Evolutionary conservation across 2,888 invertebrate genomes (phyloP), one percentile per base, ranked within the genome.

Genomic region (Blomia tropicalis): DNA sequence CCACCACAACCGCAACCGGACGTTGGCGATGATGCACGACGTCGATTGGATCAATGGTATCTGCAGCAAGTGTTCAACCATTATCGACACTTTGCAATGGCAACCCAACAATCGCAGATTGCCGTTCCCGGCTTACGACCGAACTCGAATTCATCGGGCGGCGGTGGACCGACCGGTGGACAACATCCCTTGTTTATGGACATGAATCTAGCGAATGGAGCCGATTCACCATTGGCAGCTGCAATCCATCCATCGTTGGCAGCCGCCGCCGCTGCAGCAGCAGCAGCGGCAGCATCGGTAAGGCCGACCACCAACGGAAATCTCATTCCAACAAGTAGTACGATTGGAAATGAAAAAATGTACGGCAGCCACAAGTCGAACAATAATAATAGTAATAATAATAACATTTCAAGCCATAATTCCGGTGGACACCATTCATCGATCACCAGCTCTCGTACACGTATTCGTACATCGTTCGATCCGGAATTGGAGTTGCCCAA

Each of bases 381-480:
- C 7, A 56, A 58, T 32, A 43, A 30, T n/a, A 30, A 27, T 17
- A 32, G 43, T n/a, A 58, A 62, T 36, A 51, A 61, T 4, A 36
- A 47, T 14, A 29, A 41, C 4, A 54, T 43, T 4, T 41, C 62
- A 31, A 36, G 32, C 25, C 22, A 43, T 4, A 29, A 31, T 17
- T 43, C 56, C 1, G 22, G 43, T n/a, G 54, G 41, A 41, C 44
- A 43, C 25, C 59, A 63, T 19, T 31, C 56, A 36, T 56, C 56
- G 56, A 36, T 58, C 19, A 56, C 43, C 2, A 44, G 31, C 41
- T 64, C 63, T 4, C 60, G 65, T 29, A 72, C 74, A 2, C 81
- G 93, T 70, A 91, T 93, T 88, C 80, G 95, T 68, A 93, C 93
- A 22, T 92, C 91, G 71, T 95, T 95, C 71, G 93, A 95, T 75